Evolutionary conservation across 2,888 invertebrate genomes (phyloP), one percentile per base, ranked within the genome.

Genomic region (Ophioninae sp.): DNA sequence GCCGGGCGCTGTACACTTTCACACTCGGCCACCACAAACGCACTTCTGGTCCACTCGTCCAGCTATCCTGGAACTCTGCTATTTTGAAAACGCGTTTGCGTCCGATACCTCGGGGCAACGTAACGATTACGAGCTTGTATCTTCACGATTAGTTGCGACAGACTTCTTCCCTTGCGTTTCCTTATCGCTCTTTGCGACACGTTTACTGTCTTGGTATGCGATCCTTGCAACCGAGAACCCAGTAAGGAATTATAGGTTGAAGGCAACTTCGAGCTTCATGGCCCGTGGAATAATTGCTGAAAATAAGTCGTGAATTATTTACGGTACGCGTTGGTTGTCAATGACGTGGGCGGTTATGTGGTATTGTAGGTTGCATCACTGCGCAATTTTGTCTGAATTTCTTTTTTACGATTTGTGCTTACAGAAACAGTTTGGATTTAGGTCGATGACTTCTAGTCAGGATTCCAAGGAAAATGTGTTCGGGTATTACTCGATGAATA

Each of bases 71-170:
- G 64, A 61, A 59, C 65, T 8, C 22, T 56, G 79, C 56, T 76
- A 83, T 68, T 80, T 73, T 23, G 72, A 10, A 80, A 77, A 77
- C 83, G n/a, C 20, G 73, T 80, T 51, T 41, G 63, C 7, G 51
- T 51, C 65, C 5, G 71, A 73, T 73, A 77, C 73, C 71, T 44
- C 41, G 64, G 67, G 59, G 37, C 10, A 68, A 65, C 20, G 76
- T 65, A 67, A 67, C 75, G 9, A 72, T 76, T 79, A 79, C 56
- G 41, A 13, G 6, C 65, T 67, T 39, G 39, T 72, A 81, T 77
- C 81, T 73, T 6, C 6, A 22, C 75, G 72, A 81, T 81, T 73
- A 68, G 72, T 77, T 22, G 64, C 58, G 17, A 22, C 30, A 58
- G 59, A 30, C 13, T 64, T 61, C 75, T n/a, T 69, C 22, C 69